A percentile compares a stretch with the other conserved stretches of the same genome.
phyloP scores from a whole-genome alignment of 2,113 vertebrate species.

The Guaruba guarouba region DNA sequence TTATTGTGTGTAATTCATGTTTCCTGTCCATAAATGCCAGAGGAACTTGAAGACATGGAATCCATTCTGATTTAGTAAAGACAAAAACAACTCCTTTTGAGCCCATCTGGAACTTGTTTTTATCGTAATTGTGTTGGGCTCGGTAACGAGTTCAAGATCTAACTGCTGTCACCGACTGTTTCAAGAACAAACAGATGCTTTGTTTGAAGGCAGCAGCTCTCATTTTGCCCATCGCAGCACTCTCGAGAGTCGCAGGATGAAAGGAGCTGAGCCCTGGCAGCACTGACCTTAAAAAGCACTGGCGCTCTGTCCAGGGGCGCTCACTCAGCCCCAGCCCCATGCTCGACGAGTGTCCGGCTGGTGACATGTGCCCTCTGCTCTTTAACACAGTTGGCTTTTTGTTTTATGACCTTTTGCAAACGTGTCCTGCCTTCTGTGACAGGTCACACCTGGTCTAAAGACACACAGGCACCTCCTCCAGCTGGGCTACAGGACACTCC shows the following conservation, averaged over 20 bases:
- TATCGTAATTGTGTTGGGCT: constrained; percentile 28
- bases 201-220: constrained; percentile 11
- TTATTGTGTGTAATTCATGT: constrained; percentile 61
- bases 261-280: neutral
- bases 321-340: neutral
- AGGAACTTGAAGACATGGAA: constrained; percentile 50
- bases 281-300: neutral
- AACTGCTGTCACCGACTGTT: constrained; percentile 40
- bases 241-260: neutral
- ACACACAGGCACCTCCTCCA: neutral
- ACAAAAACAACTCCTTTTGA: constrained; percentile 57
- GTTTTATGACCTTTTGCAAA: neutral
- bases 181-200: constrained; percentile 57
- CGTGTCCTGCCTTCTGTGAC: neutral
- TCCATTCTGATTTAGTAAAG: constrained; percentile 44
- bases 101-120: constrained; percentile 64
- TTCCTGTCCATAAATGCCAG: constrained; percentile 65
- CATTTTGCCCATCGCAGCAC: neutral
- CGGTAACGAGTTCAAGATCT: constrained; percentile 56
- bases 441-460: neutral
- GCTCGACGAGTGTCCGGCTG: rapidly evolving
- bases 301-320: neutral
- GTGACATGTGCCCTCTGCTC: neutral
- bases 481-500: neutral
- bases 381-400: neutral